phyloP scores from a whole-genome alignment of 2,797 vertebrate species.

The Bothrops alternatus region DNA sequence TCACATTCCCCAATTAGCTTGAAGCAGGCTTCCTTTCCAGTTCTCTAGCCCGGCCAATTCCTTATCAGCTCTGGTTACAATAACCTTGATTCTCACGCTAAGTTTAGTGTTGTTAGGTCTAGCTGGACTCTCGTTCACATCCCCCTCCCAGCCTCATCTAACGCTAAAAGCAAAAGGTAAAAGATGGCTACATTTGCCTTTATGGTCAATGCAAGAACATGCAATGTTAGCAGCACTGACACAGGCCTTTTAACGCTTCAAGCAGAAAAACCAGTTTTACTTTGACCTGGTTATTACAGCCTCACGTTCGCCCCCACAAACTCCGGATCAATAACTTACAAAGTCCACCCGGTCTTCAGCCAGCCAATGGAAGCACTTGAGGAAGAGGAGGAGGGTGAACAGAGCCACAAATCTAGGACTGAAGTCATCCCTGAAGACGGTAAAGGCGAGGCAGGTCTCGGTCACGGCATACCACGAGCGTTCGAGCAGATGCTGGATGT shows the following conservation, averaged over 20 bases:
- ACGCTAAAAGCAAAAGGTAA: too few species aligned
- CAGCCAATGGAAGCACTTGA: slow-evolving; percentile 98
- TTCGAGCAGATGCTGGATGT: slow-evolving; percentile 87
- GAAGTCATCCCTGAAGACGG: slow-evolving; percentile 96
- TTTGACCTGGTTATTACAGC: not conserved
- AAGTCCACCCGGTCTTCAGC: slow-evolving; percentile 96
- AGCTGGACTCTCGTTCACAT: too few species aligned
- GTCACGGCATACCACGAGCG: slow-evolving; percentile 97
- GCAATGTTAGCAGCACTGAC: too few species aligned
- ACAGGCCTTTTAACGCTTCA: not conserved
- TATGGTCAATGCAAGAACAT: too few species aligned
- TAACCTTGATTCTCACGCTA: too few species aligned
- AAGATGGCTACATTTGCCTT: too few species aligned
- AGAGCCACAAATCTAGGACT: slow-evolving; percentile 96
- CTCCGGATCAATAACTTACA: slow-evolving; percentile 73
- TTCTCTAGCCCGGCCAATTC: too few species aligned
- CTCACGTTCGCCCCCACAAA: not conserved
- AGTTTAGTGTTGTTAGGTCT: too few species aligned
- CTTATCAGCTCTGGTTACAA: too few species aligned
- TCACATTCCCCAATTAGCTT: too few species aligned
- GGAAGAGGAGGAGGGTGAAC: slow-evolving; percentile 97
- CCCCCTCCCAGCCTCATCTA: too few species aligned
- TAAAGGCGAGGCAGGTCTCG: slow-evolving; percentile 97
- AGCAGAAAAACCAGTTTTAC: not conserved
- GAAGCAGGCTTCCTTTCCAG: too few species aligned